phyloP scores from a whole-genome alignment of 2,113 vertebrate species.

The Raphicerus campestris region DNA sequence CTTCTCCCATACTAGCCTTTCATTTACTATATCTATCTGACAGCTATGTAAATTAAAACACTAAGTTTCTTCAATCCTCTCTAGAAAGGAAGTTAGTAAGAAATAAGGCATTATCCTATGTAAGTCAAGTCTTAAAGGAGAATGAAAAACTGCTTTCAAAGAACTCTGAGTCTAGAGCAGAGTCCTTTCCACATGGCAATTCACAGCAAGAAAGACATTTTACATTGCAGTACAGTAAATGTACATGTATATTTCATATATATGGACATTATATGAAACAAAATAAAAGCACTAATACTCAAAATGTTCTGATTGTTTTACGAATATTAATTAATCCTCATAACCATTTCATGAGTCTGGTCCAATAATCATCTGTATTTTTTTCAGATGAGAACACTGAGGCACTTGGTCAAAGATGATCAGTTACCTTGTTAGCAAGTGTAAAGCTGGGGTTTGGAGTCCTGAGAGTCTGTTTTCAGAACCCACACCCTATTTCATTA shows the following conservation, averaged over 20 bases:
- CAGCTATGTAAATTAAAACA: neutral
- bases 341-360: neutral
- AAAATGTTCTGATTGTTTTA: neutral
- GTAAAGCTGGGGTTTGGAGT: neutral
- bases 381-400: neutral
- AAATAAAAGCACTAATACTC: neutral
- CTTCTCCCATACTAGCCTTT: neutral
- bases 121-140: neutral
- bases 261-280: neutral
- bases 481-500: neutral
- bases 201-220: neutral
- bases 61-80: neutral
- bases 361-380: neutral
- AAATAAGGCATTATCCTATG: neutral
- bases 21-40: neutral
- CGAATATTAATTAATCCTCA: neutral
- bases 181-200: neutral
- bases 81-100: neutral
- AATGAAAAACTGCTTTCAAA: constrained; percentile 1
- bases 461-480: neutral
- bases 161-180: neutral
- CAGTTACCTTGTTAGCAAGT: neutral
- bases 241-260: neutral
- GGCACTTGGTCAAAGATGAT: neutral
- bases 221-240: neutral